Conservation (phyloP, 2,888 invertebrate genomes). For the Cenopis cana region DNA sequence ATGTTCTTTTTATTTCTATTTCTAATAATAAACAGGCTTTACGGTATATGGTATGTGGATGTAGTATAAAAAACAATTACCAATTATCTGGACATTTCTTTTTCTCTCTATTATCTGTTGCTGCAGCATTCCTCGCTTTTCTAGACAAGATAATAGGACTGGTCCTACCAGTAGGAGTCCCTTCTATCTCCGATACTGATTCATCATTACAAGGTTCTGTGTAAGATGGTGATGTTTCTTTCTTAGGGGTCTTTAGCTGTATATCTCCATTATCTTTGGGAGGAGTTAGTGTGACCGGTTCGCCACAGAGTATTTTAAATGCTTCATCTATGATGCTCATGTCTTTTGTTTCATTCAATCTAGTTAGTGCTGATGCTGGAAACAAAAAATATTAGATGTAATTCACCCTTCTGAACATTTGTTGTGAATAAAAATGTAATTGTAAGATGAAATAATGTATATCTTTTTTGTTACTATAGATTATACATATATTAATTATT, state of each 20-base stretch:
- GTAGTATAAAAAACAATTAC: conserved; percentile 59
- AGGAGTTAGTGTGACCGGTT: conserved; percentile 49
- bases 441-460: no score
- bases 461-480: no score
- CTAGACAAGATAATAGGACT: conserved; percentile 73
- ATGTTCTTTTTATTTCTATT: no score
- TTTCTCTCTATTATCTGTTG: conserved; percentile 65
- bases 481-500: no score
- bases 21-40: no score
- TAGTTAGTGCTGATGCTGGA: conserved; percentile 64
- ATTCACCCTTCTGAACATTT: no score
- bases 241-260: conserved; percentile 46
- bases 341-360: conserved; percentile 68
- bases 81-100: conserved; percentile 71
- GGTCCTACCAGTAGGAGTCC: conserved; percentile 68
- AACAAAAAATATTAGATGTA: conserved; percentile 45
- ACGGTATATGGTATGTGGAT: not conserved
- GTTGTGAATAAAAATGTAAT: not conserved
- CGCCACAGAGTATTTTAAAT: conserved; percentile 66
- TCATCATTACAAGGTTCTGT: conserved; percentile 60
- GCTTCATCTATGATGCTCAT: conserved; percentile 62
- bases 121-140: conserved; percentile 51
- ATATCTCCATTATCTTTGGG: conserved; percentile 41
- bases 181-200: conserved; percentile 70
- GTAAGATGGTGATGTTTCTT: conserved; percentile 47